These are phyloP conservation scores for Athrips mouffetella DNA, from an alignment of 2,888 invertebrate species.

Conservation along the genomic window DNA sequence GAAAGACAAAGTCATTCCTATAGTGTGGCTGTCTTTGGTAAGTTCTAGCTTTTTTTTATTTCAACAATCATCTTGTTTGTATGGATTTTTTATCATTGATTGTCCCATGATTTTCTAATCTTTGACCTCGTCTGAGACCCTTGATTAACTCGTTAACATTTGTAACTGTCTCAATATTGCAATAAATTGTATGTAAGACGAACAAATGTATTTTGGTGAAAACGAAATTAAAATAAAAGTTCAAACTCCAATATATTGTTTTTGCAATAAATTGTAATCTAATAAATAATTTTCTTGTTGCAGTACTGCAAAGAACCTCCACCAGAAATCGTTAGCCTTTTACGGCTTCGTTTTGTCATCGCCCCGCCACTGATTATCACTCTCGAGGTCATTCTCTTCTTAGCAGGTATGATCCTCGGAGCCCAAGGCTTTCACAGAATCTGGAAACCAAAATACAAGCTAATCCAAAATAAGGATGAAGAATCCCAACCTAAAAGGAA, in stretches of 20 bases:
- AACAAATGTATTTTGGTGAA: not conserved
- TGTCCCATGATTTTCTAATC: too few relatives aligned
- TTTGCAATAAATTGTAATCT: not conserved
- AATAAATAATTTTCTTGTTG: constrained; percentile 20
- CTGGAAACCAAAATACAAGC: constrained; percentile 52
- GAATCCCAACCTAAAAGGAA: constrained; percentile 30
- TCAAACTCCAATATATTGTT: not conserved
- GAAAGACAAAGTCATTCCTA: constrained; percentile 81
- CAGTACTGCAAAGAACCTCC: constrained; percentile 66
- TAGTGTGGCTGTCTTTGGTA: constrained; percentile 86
- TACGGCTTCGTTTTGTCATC: constrained; percentile 68
- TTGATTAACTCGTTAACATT: too few relatives aligned
- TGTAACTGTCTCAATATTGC: not conserved
- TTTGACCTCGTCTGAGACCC: too few relatives aligned
- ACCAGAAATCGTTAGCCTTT: constrained; percentile 52
- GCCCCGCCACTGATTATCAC: constrained; percentile 72
- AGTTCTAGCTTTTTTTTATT: constrained; percentile 45
- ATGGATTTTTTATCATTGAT: not conserved
- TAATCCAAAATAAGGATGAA: constrained; percentile 33
- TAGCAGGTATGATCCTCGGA: constrained; percentile 65
- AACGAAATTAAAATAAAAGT: not conserved
- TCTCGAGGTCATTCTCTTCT: constrained; percentile 59
- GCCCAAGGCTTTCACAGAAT: constrained; percentile 54
- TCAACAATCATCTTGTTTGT: not conserved
- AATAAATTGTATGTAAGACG: not conserved